A percentile compares a stretch with the other conserved stretches of the same genome.
Evolutionary conservation across 1,140 invertebrate genomes (phyloP).

Genomic region (Episyrphus balteatus): DNA sequence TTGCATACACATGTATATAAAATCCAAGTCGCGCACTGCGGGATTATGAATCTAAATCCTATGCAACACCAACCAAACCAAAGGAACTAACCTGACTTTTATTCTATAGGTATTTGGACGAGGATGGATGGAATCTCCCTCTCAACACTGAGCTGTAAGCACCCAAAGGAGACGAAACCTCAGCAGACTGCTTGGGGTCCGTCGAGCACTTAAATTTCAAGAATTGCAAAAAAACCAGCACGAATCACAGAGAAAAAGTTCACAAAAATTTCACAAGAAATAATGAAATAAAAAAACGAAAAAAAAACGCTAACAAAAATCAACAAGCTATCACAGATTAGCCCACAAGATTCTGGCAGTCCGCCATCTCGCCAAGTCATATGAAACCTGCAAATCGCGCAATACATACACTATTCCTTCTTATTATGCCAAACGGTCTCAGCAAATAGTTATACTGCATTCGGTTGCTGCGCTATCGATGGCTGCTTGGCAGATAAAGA

Average conservation of each 20-base stretch:
- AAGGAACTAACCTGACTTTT: background rate
- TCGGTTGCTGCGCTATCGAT: too few species aligned
- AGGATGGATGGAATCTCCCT: too few species aligned
- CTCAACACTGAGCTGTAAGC: too few species aligned
- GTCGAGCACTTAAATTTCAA: background rate
- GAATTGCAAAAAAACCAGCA: background rate
- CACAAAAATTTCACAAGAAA: background rate
- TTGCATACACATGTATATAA: background rate
- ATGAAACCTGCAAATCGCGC: background rate
- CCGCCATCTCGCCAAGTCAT: background rate
- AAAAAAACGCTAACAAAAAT: background rate
- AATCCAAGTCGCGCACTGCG: too few species aligned
- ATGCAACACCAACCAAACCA: background rate
- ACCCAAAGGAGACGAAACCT: background rate
- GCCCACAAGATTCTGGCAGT: too few species aligned
- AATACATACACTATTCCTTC: too few species aligned
- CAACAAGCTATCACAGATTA: background rate
- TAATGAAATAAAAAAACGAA: background rate
- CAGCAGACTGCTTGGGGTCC: slow-evolving; percentile 2
- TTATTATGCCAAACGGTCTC: too few species aligned
- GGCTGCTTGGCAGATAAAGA: background rate
- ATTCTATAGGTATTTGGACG: too few species aligned
- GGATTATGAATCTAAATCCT: too few species aligned
- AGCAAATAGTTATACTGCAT: background rate
- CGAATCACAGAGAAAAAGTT: background rate